Conservation (phyloP, 2,888 invertebrate species). For the Mythimna vitellina region DNA sequence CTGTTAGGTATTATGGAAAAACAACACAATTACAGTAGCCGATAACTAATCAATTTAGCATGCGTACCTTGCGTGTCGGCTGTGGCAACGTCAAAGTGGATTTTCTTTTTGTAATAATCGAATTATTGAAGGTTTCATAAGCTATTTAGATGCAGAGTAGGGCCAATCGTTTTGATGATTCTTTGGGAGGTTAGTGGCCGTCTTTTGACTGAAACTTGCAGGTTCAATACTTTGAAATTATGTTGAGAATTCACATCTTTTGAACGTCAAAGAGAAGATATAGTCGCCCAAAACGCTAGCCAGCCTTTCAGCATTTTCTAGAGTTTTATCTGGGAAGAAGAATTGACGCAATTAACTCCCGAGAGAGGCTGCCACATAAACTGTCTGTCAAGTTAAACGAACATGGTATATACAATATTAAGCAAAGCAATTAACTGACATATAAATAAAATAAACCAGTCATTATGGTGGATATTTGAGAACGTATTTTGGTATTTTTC, state of each 20-base stretch:
- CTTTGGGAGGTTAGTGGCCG: neutral
- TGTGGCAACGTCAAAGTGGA: neutral
- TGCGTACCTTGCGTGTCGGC: conserved; percentile 19
- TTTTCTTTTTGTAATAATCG: too few species aligned
- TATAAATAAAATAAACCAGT: neutral
- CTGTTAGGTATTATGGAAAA: conserved; percentile 1
- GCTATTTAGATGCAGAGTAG: neutral
- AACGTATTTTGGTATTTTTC: neutral
- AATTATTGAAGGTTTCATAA: neutral
- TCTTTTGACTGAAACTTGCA: neutral
- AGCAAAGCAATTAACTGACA: neutral
- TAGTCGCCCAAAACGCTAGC: neutral
- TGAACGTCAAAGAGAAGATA: neutral
- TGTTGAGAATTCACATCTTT: neutral
- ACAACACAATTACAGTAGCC: conserved; percentile 15
- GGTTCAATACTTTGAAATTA: neutral
- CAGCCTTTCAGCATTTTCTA: too few species aligned
- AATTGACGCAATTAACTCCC: neutral
- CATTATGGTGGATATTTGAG: neutral
- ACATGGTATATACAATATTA: neutral
- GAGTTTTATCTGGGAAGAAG: neutral
- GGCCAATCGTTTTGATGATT: neutral
- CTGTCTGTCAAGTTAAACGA: neutral
- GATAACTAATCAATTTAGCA: conserved; percentile 29
- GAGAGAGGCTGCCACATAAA: too few species aligned